Evolutionary conservation across 2,113 vertebrate genomes (phyloP).

Genomic region (Pangasianodon gigas): DNA sequence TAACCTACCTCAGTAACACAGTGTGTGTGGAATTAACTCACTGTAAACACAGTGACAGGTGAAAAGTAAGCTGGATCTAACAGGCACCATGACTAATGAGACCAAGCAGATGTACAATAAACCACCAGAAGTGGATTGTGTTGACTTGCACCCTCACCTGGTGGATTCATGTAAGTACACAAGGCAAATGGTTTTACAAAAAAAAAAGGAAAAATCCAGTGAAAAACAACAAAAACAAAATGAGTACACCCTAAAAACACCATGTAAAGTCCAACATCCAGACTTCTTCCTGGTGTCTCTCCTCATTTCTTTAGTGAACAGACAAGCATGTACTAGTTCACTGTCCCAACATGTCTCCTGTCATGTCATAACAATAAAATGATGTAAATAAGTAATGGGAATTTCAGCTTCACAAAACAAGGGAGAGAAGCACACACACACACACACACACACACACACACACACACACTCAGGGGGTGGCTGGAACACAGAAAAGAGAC

Average conservation of each 20-base stretch:
- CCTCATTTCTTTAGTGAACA: not conserved
- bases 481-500: constrained; percentile 18
- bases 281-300: not conserved
- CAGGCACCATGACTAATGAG: not conserved
- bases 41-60: not conserved
- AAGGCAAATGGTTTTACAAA: not conserved
- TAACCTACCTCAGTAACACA: not conserved
- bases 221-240: not conserved
- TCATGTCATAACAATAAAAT: constrained; percentile 19
- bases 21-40: not conserved
- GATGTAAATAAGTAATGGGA: not conserved
- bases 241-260: not conserved
- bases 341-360: not conserved
- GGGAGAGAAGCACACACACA: not conserved
- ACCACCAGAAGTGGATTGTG: not conserved
- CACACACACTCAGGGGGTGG: not conserved
- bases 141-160: constrained; percentile 11
- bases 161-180: not conserved
- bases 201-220: not conserved
- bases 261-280: not conserved
- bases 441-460: not conserved
- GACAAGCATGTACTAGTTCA: not conserved
- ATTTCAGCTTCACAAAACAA: not conserved
- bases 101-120: not conserved
- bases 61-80: not conserved